Evolutionary conservation across 2,113 vertebrate species (phyloP), one percentile per base, ranked within the genome.

Genomic region (Cichladusa arquata): DNA sequence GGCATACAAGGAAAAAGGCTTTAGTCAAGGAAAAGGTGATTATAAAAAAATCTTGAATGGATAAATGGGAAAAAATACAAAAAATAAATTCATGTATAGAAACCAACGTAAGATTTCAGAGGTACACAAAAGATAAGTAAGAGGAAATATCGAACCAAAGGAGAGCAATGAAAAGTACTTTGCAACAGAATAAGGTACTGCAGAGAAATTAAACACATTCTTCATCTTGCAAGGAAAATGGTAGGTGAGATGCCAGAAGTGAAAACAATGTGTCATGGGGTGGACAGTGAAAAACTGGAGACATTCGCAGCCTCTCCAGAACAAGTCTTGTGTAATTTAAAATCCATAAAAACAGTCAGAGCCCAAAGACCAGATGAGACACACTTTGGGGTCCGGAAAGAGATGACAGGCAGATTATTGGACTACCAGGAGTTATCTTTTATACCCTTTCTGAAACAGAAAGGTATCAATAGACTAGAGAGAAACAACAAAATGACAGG

Each of bases 261-360:
- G 31, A 71, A 94, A 96, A 64, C 15, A 62, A 17, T 5, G 18
- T 80, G 51, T 74, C 65, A 84, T 74, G 47, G 28, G 40, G 40
- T 57, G 54, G 74, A 91, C 65, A 92, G 23, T 73, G 70, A 85
- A 95, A 93, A 93, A 90, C 25, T 66, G 67, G 50, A 86, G 71
- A 80, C 22, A 83, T 94, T 90, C 93, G 29, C 56, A 78, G 91
- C 44, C n/a, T 84, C 51, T 88, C 50, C 81, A 88, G 69, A 90
- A 92, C 34, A 93, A 88, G 19, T 85, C 76, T 50, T 57, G 47
- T 67, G 69, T 92, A 87, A 95, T 86, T 76, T 70, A 80, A 96
- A 95, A 94, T 93, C 92, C 89, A 88, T 92, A 81, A 88, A 93
- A 95, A 40, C 42, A 58, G 40, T 79, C 38, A 86, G 67, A 89